These are phyloP conservation scores for Phrixothrix hirtus DNA, from an alignment of 2,888 invertebrate species.

Conservation along the genomic window DNA sequence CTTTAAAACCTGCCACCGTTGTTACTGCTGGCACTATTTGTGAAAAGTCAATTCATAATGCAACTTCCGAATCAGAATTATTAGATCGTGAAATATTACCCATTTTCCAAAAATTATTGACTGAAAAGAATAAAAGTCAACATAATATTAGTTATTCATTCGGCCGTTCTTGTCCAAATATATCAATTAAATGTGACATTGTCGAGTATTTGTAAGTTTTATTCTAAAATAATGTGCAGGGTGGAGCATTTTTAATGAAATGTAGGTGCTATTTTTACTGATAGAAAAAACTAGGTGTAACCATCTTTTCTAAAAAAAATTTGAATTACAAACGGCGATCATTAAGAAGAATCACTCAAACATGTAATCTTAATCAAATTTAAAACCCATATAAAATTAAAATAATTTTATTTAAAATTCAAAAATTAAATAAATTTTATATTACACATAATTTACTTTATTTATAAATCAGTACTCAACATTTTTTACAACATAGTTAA, in stretches of 20 bases:
- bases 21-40: slow-evolving; percentile 40
- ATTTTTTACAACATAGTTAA: no score
- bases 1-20: slow-evolving; percentile 28
- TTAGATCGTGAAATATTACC: slow-evolving; percentile 83
- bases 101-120: slow-evolving; percentile 88
- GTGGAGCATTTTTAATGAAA: no score
- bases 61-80: slow-evolving; percentile 81
- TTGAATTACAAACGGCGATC: no score
- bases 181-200: slow-evolving; percentile 94
- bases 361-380: neutral
- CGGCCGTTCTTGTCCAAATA: slow-evolving; percentile 90
- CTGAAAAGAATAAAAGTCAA: slow-evolving; percentile 73
- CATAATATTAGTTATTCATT: slow-evolving; percentile 70
- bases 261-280: no score
- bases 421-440: no score
- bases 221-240: slow-evolving; percentile 1
- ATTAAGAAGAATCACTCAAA: neutral
- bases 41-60: slow-evolving; percentile 63
- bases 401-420: no score
- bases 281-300: no score
- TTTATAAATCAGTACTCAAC: no score
- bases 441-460: no score
- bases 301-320: no score
- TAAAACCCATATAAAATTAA: no score
- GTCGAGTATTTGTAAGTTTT: slow-evolving; percentile 82